Evolutionary conservation across 1,140 invertebrate species (phyloP), one percentile per base, ranked within the genome.

Genomic region (Drosophila malerkotliana): DNA sequence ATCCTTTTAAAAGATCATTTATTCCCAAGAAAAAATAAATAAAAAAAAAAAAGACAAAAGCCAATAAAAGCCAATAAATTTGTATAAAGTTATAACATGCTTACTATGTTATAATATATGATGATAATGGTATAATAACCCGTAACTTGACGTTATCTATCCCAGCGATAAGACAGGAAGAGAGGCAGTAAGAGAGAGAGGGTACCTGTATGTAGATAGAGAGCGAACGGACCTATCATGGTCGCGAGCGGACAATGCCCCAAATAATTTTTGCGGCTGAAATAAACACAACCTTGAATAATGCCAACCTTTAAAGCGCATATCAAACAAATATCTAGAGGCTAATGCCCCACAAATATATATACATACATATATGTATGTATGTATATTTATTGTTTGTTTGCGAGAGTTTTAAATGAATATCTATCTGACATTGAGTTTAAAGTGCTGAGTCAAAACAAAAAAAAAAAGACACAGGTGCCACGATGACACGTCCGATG

Each of bases 391-490:
- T 12, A 41, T 34, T 58, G 48, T 45, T 48, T 45, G 56, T 66
- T 37, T 37, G 69, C 52, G 18, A 44, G 26, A 59, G 51, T 73
- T 47, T 18, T 18, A 18, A 1, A 18, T 18, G 18, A 18, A 18
- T 28, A 34, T 56, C 26, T 58, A 62, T 79, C 52, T 85, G 80
- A 85, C 80, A 84, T 84, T 84, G 80, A 72, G 34, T 63, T 77
- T 83, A 59, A 81, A 81, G 66, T 72, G 68, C 61, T 85, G 77
- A 84, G 77, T 85, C 72, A 84, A 84, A 85, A 61, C 72, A 84
- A 85, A 85, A 61, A 79, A 58, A 72, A 51, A 28, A 28, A 44
- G 41, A 3, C 34, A 37, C 39, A 44, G 41, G 14, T 44, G 41
- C 41, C 10, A 32, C 32, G 32, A 32, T 32, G 39, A 41, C 39